Base-by-base conservation (phyloP, 2,888 invertebrate genomes). In the Gortyna flavago region DNA sequence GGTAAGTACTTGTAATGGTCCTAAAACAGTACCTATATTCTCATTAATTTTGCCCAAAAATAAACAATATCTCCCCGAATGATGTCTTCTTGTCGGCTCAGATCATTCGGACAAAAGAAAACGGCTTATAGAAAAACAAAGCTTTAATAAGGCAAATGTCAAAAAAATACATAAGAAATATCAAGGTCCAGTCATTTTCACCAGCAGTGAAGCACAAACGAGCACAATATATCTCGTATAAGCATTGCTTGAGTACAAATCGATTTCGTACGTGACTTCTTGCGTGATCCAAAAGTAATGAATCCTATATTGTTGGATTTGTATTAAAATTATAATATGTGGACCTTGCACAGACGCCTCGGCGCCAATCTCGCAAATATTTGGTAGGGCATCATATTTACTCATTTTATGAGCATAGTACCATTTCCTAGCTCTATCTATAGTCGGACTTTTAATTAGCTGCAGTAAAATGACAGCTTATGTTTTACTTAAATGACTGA, bases 211-310 rank as follows among this genome's bases (percentile, higher is more conserved):
- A 35, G 16, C 61, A 70, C 25, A 68, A 71, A 71, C 73, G 51
- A 81, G 32, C 35, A 44, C 72, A 70, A 84, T 77, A 69, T 81
- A 62, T 77, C 57, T 41, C 54, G 48, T 76, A 64, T 80, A 65
- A 83, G 72, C 62, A 71, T 54, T 86, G 59, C 62, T 86, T 73
- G 86, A 83, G 75, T 70, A 69, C 75, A 77, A 84, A 84, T 84
- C 65, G 73, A 68, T 84, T 86, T 71, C 61, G 84, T 83, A 86
- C 84, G 86, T 84, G 86, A 71, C 77, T 80, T 62, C 62, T 72
- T 57, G 73, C 38, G 25, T 72, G 80, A 79, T 84, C 71, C 66
- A 29, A 75, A 76, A 79, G 38, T 75, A 68, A 82, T 71, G 76
- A 75, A 73, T 83, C 57, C 59, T 72, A 70, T 67, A 72, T 13